Percentiles rank a stretch among this genome's conserved stretches.
Evolutionary conservation across 2,888 invertebrate genomes (phyloP).

Genomic region (Aspidapion aeneum): DNA sequence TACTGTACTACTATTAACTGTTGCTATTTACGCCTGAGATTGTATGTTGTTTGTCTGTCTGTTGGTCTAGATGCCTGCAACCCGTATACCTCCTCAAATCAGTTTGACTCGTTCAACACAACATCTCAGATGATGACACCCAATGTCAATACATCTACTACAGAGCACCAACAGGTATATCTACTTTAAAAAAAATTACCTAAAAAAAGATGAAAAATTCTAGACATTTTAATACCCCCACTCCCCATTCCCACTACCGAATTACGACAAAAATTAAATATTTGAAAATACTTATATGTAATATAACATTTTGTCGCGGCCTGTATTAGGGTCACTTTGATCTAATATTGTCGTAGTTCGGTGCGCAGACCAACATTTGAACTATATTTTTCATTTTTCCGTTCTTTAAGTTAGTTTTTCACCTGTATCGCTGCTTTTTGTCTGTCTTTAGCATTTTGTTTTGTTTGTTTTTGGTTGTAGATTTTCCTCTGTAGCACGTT

Average conservation of each 20-base stretch:
- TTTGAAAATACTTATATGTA: neutral
- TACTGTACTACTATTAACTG: constrained; percentile 3
- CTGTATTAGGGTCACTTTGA: too few relatives aligned
- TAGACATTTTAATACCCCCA: neutral
- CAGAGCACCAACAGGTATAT: constrained; percentile 48
- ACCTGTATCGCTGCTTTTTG: neutral
- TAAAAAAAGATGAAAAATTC: too few relatives aligned
- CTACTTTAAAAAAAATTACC: constrained; percentile 1
- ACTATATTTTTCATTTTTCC: neutral
- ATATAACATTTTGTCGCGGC: too few relatives aligned
- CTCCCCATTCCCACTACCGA: neutral
- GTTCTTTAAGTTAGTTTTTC: neutral
- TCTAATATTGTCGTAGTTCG: neutral
- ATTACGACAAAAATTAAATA: neutral
- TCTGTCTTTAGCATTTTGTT: neutral
- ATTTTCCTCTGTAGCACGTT: neutral
- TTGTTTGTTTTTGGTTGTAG: neutral
- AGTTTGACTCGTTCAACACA: constrained; percentile 82
- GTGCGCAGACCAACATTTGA: neutral
- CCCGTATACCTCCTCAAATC: constrained; percentile 78
- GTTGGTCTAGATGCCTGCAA: constrained; percentile 95
- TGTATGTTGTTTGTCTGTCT: constrained; percentile 65
- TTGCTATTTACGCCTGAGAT: constrained; percentile 45
- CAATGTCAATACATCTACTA: constrained; percentile 50
- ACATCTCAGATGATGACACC: constrained; percentile 42